Conservation (phyloP, 2,113 vertebrate genomes). For the Bos indicus region DNA sequence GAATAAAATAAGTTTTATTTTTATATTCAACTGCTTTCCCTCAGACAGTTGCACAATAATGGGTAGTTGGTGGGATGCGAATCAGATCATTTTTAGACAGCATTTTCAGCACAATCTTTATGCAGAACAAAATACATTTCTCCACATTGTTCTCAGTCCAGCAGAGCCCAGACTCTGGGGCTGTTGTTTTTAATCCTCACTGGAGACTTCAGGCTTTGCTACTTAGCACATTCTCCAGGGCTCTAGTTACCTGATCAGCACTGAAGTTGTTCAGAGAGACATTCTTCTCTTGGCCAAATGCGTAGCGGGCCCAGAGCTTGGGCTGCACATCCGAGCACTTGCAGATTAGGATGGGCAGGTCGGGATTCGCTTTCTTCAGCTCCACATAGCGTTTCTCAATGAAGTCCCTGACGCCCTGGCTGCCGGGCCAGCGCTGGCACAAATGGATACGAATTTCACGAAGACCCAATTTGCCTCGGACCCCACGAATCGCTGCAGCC, state of each 20-base stretch:
- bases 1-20: slow-evolving; percentile 68
- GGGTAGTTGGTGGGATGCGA: not conserved
- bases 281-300: slow-evolving; percentile 89
- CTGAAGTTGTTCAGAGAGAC: slow-evolving; percentile 87
- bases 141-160: slow-evolving; percentile 27
- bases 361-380: too few relatives aligned
- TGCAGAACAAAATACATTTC: slow-evolving; percentile 18
- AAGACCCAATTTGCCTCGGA: too few relatives aligned
- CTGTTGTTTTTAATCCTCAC: slow-evolving; percentile 13
- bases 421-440: too few relatives aligned
- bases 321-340: too few relatives aligned
- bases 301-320: slow-evolving; percentile 37
- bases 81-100: not conserved
- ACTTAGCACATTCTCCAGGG: slow-evolving; percentile 83
- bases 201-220: slow-evolving; percentile 76
- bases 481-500: too few relatives aligned
- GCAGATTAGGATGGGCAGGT: too few relatives aligned
- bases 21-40: slow-evolving; percentile 47
- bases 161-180: not conserved
- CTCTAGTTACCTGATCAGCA: slow-evolving; percentile 88
- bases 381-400: too few relatives aligned
- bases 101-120: slow-evolving; percentile 54
- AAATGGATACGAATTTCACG: too few relatives aligned
- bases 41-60: slow-evolving; percentile 1
- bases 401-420: too few relatives aligned